Evolutionary conservation across 1,140 invertebrate genomes (phyloP).

Genomic region (Neomicropteryx cornuta): DNA sequence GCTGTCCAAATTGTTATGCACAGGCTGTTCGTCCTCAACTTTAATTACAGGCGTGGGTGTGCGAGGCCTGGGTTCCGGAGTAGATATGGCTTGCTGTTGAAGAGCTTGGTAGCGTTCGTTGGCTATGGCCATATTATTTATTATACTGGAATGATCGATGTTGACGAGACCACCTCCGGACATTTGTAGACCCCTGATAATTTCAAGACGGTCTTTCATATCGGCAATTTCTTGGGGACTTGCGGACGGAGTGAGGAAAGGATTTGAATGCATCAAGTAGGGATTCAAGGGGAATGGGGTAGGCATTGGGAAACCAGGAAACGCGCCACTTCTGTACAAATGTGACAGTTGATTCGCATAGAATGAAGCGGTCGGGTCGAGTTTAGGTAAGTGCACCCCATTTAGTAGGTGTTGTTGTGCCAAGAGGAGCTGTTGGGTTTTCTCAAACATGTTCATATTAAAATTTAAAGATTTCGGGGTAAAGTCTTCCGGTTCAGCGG

Average conservation of each 20-base stretch:
- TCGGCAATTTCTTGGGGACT: conserved; percentile 46
- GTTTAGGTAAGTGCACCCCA: conserved; percentile 37
- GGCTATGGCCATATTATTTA: conserved; percentile 16
- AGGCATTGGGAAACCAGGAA: conserved; percentile 37
- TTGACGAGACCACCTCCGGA: conserved; percentile 53
- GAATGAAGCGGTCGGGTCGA: conserved; percentile 41
- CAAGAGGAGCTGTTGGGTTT: conserved; percentile 38
- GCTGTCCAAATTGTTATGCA: conserved; percentile 24
- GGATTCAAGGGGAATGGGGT: conserved; percentile 43
- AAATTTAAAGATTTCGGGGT: conserved; percentile 21
- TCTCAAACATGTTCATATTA: conserved; percentile 32
- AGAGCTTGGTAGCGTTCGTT: conserved; percentile 18
- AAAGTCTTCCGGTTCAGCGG: conserved; percentile 28
- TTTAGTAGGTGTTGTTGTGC: conserved; percentile 49
- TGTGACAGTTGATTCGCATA: conserved; percentile 44
- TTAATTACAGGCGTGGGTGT: conserved; percentile 14
- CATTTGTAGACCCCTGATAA: conserved; percentile 51
- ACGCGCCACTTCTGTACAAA: conserved; percentile 36
- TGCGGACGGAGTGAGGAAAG: conserved; percentile 44
- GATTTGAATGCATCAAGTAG: conserved; percentile 44
- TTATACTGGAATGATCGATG: conserved; percentile 32
- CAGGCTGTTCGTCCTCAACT: conserved; percentile 26
- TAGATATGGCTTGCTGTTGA: conserved; percentile 14
- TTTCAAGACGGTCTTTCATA: conserved; percentile 51
- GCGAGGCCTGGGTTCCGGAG: conserved; percentile 15